Evolutionary conservation across 2,888 invertebrate genomes (phyloP).

Genomic region (Iphiclides podalirius): DNA sequence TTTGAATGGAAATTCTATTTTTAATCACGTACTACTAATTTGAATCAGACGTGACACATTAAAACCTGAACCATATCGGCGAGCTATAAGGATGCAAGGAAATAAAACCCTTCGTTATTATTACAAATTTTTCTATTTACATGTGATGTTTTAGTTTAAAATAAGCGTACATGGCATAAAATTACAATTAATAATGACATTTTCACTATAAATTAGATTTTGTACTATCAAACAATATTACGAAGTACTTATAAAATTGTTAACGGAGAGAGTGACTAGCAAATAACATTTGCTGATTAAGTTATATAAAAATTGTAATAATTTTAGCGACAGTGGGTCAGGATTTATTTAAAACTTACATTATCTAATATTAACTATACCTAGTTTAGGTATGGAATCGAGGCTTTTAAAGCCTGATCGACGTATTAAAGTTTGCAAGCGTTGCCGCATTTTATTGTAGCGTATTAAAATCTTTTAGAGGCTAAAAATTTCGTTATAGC

Average conservation of each 20-base stretch:
- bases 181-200: constrained; percentile 76
- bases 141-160: constrained; percentile 78
- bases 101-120: constrained; percentile 55
- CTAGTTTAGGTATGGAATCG: constrained; percentile 61
- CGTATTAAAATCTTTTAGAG: constrained; percentile 49
- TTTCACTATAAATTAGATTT: constrained; percentile 77
- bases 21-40: too few species aligned
- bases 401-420: constrained; percentile 49
- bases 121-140: constrained; percentile 78
- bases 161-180: constrained; percentile 80
- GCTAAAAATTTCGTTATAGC: constrained; percentile 52
- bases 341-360: constrained; percentile 45
- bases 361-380: constrained; percentile 57
- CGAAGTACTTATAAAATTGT: constrained; percentile 69
- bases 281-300: constrained; percentile 70
- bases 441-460: constrained; percentile 43
- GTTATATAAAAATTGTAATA: constrained; percentile 51
- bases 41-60: too few species aligned
- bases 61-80: too few species aligned
- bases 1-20: too few species aligned
- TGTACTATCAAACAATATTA: constrained; percentile 79
- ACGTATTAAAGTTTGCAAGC: constrained; percentile 48
- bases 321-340: constrained; percentile 74
- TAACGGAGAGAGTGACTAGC: constrained; percentile 76
- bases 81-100: too few species aligned